Evolutionary conservation across 1,140 invertebrate genomes (phyloP).

Genomic region (Cardiocondyla obscurior): DNA sequence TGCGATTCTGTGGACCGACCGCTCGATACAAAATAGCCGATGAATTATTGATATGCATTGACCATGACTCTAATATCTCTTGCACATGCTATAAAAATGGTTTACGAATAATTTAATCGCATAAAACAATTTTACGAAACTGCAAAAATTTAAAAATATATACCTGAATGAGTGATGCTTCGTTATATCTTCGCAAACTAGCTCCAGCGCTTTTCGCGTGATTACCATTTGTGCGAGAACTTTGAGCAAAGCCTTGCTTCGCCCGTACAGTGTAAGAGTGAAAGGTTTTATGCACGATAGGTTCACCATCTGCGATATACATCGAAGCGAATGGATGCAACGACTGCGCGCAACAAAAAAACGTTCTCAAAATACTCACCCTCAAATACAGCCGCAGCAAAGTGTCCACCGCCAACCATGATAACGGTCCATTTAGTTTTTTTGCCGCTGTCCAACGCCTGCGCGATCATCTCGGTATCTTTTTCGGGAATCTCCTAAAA

Average conservation of each 20-base stretch:
- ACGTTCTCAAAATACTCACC: slow-evolving; percentile 78
- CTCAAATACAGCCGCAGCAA: slow-evolving; percentile 93
- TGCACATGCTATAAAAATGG: slow-evolving; percentile 88
- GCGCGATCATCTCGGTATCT: slow-evolving; percentile 81
- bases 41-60: slow-evolving; percentile 87
- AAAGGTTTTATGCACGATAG: slow-evolving; percentile 92
- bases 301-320: slow-evolving; percentile 81
- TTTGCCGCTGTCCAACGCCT: slow-evolving; percentile 79
- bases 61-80: slow-evolving; percentile 90
- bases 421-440: slow-evolving; percentile 88
- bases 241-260: slow-evolving; percentile 92
- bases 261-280: slow-evolving; percentile 94
- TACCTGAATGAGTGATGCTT: slow-evolving; percentile 88
- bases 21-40: slow-evolving; percentile 92
- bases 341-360: not conserved
- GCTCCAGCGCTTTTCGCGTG: slow-evolving; percentile 92
- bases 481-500: slow-evolving; percentile 83
- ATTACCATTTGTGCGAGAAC: slow-evolving; percentile 85
- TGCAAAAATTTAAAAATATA: not conserved
- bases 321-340: not conserved
- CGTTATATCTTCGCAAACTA: slow-evolving; percentile 91
- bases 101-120: not conserved
- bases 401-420: slow-evolving; percentile 94
- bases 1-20: slow-evolving; percentile 89
- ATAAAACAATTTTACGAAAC: not conserved